A percentile compares a stretch with the other conserved stretches of the same genome.
phyloP scores from a whole-genome alignment of 2,888 invertebrate species.

The Thymelicus acteon region DNA sequence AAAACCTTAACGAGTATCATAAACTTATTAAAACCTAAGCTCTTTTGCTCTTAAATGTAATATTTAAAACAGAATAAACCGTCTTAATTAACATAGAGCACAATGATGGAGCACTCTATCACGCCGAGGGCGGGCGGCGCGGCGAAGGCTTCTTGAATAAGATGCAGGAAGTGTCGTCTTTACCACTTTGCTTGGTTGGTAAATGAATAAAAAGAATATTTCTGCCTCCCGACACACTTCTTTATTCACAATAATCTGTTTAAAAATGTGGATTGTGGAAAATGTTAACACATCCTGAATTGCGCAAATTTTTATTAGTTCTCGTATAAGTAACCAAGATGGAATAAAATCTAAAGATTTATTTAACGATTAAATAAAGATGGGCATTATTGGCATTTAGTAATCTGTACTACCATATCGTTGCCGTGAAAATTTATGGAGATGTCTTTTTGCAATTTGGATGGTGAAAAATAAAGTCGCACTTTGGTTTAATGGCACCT shows the following conservation, averaged over 20 bases:
- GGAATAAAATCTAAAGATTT: too few relatives aligned
- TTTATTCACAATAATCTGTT: neutral
- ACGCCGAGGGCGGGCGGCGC: conserved; percentile 25
- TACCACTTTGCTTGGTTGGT: conserved; percentile 9
- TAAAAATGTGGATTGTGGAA: too few relatives aligned
- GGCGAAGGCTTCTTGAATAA: conserved; percentile 17
- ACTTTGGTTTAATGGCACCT: too few relatives aligned
- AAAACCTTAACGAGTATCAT: neutral
- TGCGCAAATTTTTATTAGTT: too few relatives aligned
- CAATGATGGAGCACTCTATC: conserved; percentile 19
- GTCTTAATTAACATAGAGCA: conserved; percentile 5
- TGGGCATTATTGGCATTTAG: too few relatives aligned
- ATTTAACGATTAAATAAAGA: too few relatives aligned
- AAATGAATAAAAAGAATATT: conserved; percentile 19
- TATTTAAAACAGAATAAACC: neutral
- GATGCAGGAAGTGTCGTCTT: conserved; percentile 22
- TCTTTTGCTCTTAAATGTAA: neutral
- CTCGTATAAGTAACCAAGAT: too few relatives aligned
- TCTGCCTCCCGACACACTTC: neutral
- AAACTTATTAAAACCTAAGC: neutral
- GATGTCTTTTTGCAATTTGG: too few relatives aligned
- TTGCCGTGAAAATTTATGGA: too few relatives aligned
- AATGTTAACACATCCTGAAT: too few relatives aligned
- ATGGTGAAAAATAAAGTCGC: too few relatives aligned
- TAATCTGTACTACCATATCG: too few relatives aligned